Base-by-base conservation (phyloP, 2,113 vertebrate species). In the Bostrychus sinensis region DNA sequence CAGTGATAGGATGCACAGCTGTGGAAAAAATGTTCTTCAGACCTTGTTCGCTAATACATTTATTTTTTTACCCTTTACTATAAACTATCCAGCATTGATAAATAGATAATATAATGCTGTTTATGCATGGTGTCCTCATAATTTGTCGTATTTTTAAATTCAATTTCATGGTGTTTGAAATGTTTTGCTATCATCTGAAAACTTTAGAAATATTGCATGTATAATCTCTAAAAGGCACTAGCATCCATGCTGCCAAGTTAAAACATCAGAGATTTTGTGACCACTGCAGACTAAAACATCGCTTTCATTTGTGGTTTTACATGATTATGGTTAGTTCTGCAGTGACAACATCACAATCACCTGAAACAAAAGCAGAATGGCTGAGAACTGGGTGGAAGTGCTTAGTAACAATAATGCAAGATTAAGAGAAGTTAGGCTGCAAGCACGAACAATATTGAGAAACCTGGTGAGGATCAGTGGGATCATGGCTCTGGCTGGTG, bases 151-250 rank as follows among this genome's bases (percentile, higher is more conserved):
- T n/a, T n/a, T n/a, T n/a, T n/a, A n/a, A n/a, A n/a, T n/a, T n/a
- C n/a, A n/a, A n/a, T n/a, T n/a, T n/a, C n/a, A n/a, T n/a, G n/a
- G n/a, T n/a, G n/a, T n/a, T n/a, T n/a, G n/a, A n/a, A n/a, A n/a
- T n/a, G n/a, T n/a, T n/a, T n/a, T n/a, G n/a, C n/a, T n/a, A n/a
- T n/a, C n/a, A n/a, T n/a, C n/a, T n/a, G n/a, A n/a, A n/a, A 7
- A 32, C 30, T 3, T 5, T 8, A 32, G 30, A 8, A 8, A 32
- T 32, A 8, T 8, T 32, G 30, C 30, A 32, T 32, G 30, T 32
- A 32, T 32, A 8, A 84, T 84, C 80, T 84, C 81, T 78, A 83
- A 69, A 91, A 91, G 91, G 90, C 91, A 91, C 91, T 91, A 77
- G 75, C 86, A 86, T 87, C 81, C 75, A 42, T 72, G 75, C 85